Evolutionary conservation across 2,888 invertebrate species (phyloP), one percentile per base, ranked within the genome.

Genomic region (Pterostichus madidus): DNA sequence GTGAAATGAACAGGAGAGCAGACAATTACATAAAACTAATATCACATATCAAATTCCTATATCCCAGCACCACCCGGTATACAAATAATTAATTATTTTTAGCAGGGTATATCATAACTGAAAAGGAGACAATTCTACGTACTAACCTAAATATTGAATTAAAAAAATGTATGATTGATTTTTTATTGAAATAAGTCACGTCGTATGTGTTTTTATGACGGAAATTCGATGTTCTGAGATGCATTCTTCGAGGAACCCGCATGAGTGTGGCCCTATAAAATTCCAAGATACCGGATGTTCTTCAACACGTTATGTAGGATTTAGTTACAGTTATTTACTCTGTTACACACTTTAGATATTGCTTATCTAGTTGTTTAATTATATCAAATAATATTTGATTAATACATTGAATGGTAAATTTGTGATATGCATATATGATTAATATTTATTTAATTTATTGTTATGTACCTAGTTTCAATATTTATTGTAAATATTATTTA

Each of bases 151-250:
- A 24, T 24, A 24, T 24, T 24, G 2, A 24, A 24, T n/a, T 24
- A 24, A 24, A 24, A 24, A 24, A 24, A 24, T 24, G 24, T 24
- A 24, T 24, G 24, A 24, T 24, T 24, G 24, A 24, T 24, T 24
- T 24, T 24, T 3, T 24, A 24, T 24, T 2, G 24, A 24, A 24
- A 24, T 24, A 24, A 24, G 24, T 2, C 24, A 24, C 24, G 24
- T 24, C 24, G 1, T 24, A 24, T 24, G 24, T 24, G 1, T 24
- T 6, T 39, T 39, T 39, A 39, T 39, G 0, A 39, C 10, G 44
- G 68, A 71, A 71, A 71, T 71, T 71, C 68, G 44, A 71, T 44
- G 68, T 39, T 71, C 13, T 44, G 68, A 15, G 44, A 71, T 71
- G 44, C 44, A 71, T 71, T 44, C 68, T 39, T 71, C 17, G 31